Evolutionary conservation across 2,888 invertebrate species (phyloP), one percentile per base, ranked within the genome.

Genomic region (Drosophila suboccidentalis): DNA sequence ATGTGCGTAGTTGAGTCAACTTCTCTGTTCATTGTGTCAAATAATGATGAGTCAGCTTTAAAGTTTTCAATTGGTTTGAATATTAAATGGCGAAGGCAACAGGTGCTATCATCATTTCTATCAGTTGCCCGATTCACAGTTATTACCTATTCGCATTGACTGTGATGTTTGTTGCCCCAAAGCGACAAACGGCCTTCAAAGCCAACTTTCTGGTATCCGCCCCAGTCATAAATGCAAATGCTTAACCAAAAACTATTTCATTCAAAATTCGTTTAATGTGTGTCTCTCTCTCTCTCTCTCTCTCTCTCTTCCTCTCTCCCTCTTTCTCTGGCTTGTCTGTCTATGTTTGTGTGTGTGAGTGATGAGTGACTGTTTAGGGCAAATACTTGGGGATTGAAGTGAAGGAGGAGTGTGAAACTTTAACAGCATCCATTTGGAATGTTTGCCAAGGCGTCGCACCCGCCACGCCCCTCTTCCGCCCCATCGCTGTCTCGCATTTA

Each of bases 141-240:
- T 73, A 66, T 66, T 73, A 66, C 15, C 49, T 57, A 50, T 8
- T 29, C 29, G 29, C 1, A 29, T 38, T 51, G 46, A 50, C 49
- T 19, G 53, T 36, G 75, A 22, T 60, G 64, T 54, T 57, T 64
- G 32, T 50, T 49, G 60, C 41, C 71, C 47, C 59, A 39, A 66
- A 55, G 15, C 46, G n/a, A 11, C 26, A 26, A 26, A 26, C 58
- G 66, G 62, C 47, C 59, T 75, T 72, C 67, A 38, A 15, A 62
- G 43, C 15, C 15, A 60, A 65, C 54, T 74, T 78, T 62, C 47
- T 44, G 65, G 51, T 17, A 22, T 44, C 34, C 32, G 32, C 46
- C 60, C 66, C 29, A 71, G 75, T 78, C 84, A 84, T 82, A 74
- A 89, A 84, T 84, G 80, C 84, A 88, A 84, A 88, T 77, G 64